Percentiles rank a stretch among this genome's conserved stretches.
Conservation (phyloP, 30 jellyfish, hydroid and myxozoan species). For the Cassiopea andromeda region DNA sequence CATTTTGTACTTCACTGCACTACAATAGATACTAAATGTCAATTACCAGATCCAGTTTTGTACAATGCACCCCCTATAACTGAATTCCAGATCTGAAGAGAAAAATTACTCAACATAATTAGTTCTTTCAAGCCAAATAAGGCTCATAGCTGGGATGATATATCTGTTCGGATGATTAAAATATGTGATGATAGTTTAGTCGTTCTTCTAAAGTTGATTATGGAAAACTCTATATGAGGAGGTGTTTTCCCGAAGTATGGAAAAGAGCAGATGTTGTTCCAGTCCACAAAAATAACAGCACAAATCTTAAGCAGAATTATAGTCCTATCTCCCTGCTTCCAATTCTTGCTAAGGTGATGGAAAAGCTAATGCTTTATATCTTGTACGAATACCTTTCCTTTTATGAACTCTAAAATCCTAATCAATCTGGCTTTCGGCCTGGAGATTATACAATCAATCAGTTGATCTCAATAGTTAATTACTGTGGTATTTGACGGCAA, state of each 20-base stretch:
- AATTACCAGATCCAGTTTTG: not conserved
- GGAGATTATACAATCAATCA: constrained; percentile 6
- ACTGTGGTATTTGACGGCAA: not conserved
- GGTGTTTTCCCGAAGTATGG: not conserved
- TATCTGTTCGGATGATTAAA: too few relatives aligned
- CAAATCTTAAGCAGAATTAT: not conserved
- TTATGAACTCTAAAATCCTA: not conserved
- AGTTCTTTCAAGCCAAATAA: not conserved
- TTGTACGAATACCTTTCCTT: not conserved
- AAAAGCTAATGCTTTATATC: not conserved
- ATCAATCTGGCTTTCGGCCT: constrained; percentile 19
- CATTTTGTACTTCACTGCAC: not conserved
- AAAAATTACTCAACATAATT: not conserved
- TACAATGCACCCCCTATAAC: not conserved
- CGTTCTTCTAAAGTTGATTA: too few relatives aligned
- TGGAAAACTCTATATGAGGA: too few relatives aligned
- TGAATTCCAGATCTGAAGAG: constrained; percentile 3
- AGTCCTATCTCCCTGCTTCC: constrained; percentile 23
- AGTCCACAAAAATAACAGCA: not conserved
- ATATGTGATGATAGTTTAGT: too few relatives aligned
- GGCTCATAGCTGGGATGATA: too few relatives aligned
- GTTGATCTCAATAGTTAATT: constrained; percentile 12
- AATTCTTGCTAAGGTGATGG: not conserved
- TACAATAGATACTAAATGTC: not conserved
- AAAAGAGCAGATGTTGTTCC: not conserved